Evolutionary conservation across 2,888 invertebrate species (phyloP), one percentile per base, ranked within the genome.

Genomic region (Pecten maximus): DNA sequence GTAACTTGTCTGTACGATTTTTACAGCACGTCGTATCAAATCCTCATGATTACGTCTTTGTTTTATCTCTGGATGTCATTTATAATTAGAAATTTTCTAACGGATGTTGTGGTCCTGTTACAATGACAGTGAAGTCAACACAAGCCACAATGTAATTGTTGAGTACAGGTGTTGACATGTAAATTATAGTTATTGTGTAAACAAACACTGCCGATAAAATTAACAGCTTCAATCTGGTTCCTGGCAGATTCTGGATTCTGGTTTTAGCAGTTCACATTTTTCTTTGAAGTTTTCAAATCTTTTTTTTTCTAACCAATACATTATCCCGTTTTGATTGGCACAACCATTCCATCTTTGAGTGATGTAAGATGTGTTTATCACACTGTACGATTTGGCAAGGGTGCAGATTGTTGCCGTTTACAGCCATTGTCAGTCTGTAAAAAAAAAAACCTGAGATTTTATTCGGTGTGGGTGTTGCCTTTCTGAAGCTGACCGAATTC

Each of bases 291-390:
- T 60, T 60, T 23, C 23, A 74, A 74, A 35, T 74, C 35, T 35
- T 35, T 6, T 35, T 35, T 6, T 74, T 74, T 74, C 74, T 35
- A 74, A 74, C 74, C 2, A 35, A 35, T 74, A 74, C 2, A 23
- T 74, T 28, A 74, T 74, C 35, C 23, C 0, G 74, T 74, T 74
- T 35, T 74, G 74, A 74, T 74, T 74, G 74, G 35, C 74, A 74
- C 35, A 74, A 35, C 74, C 28, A 10, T 35, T 74, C 74, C 35
- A 74, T 74, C 74, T 74, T 74, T 19, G 74, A 74, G 74, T 74
- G 74, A 74, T 74, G 74, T 74, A 74, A 74, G 74, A 74, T 74
- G 28, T 74, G 28, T 74, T 74, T 74, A 74, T 74, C 74, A 74
- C 28, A 6, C 35, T 74, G 74, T 74, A 28, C 6, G 35, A 74